A percentile compares a stretch with the other conserved stretches of the same genome.
Conservation (phyloP, 1,140 invertebrate species). For the Laodelphax striatellus region DNA sequence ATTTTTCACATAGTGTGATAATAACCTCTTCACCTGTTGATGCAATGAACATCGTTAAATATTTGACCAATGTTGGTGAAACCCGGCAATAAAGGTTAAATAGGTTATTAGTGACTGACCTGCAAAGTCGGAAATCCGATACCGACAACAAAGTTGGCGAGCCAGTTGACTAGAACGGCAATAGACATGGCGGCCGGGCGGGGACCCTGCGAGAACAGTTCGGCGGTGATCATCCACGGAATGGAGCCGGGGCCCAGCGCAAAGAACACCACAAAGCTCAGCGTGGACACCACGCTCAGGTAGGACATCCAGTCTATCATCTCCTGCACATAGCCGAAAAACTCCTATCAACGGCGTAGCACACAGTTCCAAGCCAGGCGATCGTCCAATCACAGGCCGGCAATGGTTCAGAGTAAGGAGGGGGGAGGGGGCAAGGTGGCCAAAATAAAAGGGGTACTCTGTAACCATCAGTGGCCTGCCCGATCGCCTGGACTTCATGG, state of each 20-base stretch:
- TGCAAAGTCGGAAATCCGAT: conserved; percentile 90
- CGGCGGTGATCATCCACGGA: conserved; percentile 98
- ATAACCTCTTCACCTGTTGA: too few species aligned
- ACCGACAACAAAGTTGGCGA: conserved; percentile 94
- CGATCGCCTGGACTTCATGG: too few species aligned
- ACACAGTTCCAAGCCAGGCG: conserved; percentile 31
- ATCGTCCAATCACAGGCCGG: conserved; percentile 19
- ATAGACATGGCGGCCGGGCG: conserved; percentile 96
- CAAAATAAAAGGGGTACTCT: too few species aligned
- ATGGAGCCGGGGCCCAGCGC: conserved; percentile 93
- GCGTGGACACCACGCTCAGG: conserved; percentile 83
- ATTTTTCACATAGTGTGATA: too few species aligned
- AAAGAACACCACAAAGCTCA: conserved; percentile 94
- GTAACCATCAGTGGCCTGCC: too few species aligned
- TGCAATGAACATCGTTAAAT: too few species aligned
- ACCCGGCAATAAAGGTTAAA: too few species aligned
- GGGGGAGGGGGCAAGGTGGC: background rate
- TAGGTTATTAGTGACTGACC: too few species aligned
- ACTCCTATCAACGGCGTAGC: conserved; percentile 60
- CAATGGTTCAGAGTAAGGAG: conserved; percentile 32
- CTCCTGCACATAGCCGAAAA: conserved; percentile 91
- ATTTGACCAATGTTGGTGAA: too few species aligned
- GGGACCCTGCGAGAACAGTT: conserved; percentile 94
- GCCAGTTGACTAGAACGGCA: conserved; percentile 96
- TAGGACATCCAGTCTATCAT: conserved; percentile 97